Base-by-base conservation (phyloP, 2,113 vertebrate genomes). In the Mystacornis crossleyi region DNA sequence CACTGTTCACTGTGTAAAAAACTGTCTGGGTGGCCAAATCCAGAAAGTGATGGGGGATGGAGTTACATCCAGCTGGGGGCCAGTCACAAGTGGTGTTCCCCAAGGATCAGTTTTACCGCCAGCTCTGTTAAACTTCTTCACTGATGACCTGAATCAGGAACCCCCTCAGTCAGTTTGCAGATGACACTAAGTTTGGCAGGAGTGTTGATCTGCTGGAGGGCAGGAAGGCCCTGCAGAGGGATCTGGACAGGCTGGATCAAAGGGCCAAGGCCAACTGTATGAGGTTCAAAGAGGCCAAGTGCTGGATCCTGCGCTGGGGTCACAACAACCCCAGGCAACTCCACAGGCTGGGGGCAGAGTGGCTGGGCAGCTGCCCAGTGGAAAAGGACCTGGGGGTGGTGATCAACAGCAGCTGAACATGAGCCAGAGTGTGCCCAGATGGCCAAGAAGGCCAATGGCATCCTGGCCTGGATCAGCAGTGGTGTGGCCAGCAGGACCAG, bases 321-420 rank as follows among this genome's bases (percentile, higher is more conserved):
- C 21, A 36, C 55, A 77, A 13, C 19, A 82, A 9, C 6, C 19
- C 54, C n/a, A 13, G n/a, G 24, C 28, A 89, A 23, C 0, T 0
- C 43, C 2, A 1, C 28, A 45, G 51, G 9, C 4, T 47, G 29
- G 29, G 7, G 6, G 9, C 31, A 69, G 17, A 69, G 17, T 23
- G 54, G 0, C 40, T 61, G 47, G 9, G 0, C 60, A 53, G 24
- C 18, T 53, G 53, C 45, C 15, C 2, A 2, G 7, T 1, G 3
- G 28, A n/a, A 81, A 81, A 53, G 25, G 38, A 29, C 10, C 70
- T 34, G 53, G 38, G 19, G 2, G 11, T 47, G 33, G 28, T 81
- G 53, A 4, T 4, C 3, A 12, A 1, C 2, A 25, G 38, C 24
- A 29, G 53, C n/a, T 53, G 61, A n/a, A 40, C 19, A 25, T 20